Evolutionary conservation across 1,140 invertebrate species (phyloP), one percentile per base, ranked within the genome.

Genomic region (Holotrichia oblita): DNA sequence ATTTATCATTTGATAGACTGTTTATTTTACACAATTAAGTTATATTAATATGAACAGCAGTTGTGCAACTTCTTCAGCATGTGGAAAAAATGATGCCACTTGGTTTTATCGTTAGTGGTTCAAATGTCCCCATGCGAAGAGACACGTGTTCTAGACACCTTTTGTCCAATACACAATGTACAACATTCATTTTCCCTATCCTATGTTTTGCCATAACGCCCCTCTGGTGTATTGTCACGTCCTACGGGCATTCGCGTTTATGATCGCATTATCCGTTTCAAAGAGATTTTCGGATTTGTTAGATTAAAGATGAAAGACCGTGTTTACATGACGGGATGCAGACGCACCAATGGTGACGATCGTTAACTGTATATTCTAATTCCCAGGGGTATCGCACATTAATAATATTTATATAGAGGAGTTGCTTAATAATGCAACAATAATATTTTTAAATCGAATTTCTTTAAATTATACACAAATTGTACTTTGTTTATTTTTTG

Each of bases 91-190:
- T 22, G 22, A 22, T 22, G 22, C 61, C 61, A 22, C 61, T 69
- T 69, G 61, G 20, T 69, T 10, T 69, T 22, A 14, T 69, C 61
- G 61, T 69, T 69, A 69, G 9, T 22, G 7, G 61, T 34, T 34
- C 61, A 22, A 69, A 69, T 69, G 61, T 69, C 61, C 61, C 61
- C 61, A 69, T 69, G 61, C 22, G 61, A 69, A 69, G 61, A 34
- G 61, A 69, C 61, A 69, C 61, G 61, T 69, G 61, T 69, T 69
- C 10, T 22, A 22, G 61, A 69, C 61, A 69, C 61, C 61, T 69
- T 69, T 69, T 69, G 61, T 69, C 17, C 61, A 27, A 69, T 10
- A 22, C 22, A 69, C 61, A 69, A 69, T 69, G 61, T 22, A 69
- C 20, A 20, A 69, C 61, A 69, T 69, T 69, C 22, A 69, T 69